phyloP scores from a whole-genome alignment of 2,113 vertebrate species.

The Nothobranchius furzeri region DNA sequence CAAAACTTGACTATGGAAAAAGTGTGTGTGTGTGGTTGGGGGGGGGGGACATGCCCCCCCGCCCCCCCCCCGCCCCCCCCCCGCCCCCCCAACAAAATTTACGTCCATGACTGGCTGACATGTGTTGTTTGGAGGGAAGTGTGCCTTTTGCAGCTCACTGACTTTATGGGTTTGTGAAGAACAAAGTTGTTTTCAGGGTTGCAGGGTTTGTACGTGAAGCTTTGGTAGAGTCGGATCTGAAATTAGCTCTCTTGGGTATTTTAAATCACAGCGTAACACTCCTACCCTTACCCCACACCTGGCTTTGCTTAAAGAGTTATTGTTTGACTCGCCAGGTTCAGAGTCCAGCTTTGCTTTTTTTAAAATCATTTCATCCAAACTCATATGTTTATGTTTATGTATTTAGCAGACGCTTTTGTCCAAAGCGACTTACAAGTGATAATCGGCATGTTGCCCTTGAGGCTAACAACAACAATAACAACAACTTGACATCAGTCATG shows the following conservation, averaged over 20 bases:
- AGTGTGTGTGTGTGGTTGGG: too few species aligned
- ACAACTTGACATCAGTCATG: too few species aligned
- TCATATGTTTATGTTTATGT: neutral
- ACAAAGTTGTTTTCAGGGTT: neutral
- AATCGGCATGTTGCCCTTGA: too few species aligned
- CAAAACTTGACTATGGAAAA: too few species aligned
- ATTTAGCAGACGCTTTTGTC: too few species aligned
- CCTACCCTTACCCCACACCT: neutral
- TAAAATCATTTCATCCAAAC: neutral
- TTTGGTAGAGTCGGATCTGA: too few species aligned
- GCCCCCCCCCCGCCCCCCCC: too few species aligned
- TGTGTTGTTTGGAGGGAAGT: slow-evolving; percentile 12
- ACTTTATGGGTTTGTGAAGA: neutral
- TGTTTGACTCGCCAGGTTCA: neutral
- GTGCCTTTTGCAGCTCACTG: slow-evolving; percentile 12
- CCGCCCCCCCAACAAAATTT: too few species aligned
- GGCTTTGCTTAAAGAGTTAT: neutral
- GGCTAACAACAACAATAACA: too few species aligned
- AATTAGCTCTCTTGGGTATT: neutral
- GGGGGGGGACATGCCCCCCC: too few species aligned
- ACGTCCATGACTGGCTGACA: too few species aligned
- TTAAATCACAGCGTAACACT: neutral
- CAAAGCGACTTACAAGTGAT: too few species aligned
- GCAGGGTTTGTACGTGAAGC: neutral
- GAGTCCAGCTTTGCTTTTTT: neutral